Evolutionary conservation across 2,113 vertebrate genomes (phyloP), one percentile per base, ranked within the genome.

Genomic region (Excalfactoria chinensis): DNA sequence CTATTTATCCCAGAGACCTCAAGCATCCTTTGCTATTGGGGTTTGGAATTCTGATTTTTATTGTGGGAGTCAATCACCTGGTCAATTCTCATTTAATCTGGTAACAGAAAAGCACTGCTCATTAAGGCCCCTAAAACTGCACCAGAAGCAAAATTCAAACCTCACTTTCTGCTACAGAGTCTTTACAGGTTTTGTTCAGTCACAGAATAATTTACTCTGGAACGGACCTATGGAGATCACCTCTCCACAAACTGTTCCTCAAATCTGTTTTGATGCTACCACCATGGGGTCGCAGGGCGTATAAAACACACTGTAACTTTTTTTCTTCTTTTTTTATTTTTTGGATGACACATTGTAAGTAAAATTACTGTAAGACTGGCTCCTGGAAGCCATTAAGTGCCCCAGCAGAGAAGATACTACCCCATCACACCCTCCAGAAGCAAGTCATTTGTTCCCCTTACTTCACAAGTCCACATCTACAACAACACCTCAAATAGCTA

Each of bases 21-120:
- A 34, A 14, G 35, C 8, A 91, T 82, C 40, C 49, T 26, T 79
- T 75, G 35, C 71, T 70, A 4, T 9, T 70, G 12, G 18, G 68
- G 63, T 32, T 60, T 71, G 34, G 86, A 78, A 76, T 79, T 90
- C 81, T 84, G 68, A 72, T 81, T 90, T 62, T 92, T 75, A 60
- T 60, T 55, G 37, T 51, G n/a, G 40, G 85, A 92, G 51, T 85
- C 70, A 74, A 22, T 86, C 43, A 56, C 43, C 58, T 69, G n/a
- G 34, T 83, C 86, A 92, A 84, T 74, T 80, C 64, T 86, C 62
- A 68, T 37, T 25, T 83, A 83, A 74, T 64, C 81, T 63, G 34
- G 15, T 43, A 56, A 92, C 26, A 92, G 86, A 49, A 81, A 12
- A 81, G 30, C 40, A 48, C 46, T 58, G 46, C n/a, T 83, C 23